Evolutionary conservation across 1,140 invertebrate species (phyloP).

Genomic region (Heliconius nattereri): DNA sequence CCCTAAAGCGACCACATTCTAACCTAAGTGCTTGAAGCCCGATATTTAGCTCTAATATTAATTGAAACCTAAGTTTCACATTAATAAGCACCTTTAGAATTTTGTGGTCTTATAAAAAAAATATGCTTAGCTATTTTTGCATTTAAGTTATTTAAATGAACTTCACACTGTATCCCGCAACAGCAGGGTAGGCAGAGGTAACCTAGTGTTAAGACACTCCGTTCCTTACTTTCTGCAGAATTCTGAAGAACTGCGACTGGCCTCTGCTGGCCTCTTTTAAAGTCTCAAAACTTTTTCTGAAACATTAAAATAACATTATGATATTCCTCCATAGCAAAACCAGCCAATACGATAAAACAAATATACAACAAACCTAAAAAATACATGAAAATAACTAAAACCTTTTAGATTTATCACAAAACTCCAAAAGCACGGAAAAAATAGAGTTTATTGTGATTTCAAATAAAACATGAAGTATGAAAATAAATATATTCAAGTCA

Average conservation of each 20-base stretch:
- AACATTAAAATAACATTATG: too few relatives aligned
- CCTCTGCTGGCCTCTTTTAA: too few relatives aligned
- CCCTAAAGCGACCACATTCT: constrained; percentile 10
- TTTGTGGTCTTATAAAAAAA: too few relatives aligned
- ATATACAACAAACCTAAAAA: not conserved
- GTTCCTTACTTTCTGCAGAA: too few relatives aligned
- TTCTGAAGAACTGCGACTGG: too few relatives aligned
- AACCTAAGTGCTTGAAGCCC: not conserved
- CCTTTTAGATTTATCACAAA: not conserved
- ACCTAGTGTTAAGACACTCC: too few relatives aligned
- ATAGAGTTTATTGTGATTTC: not conserved
- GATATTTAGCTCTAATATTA: not conserved
- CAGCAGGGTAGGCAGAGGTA: too few relatives aligned
- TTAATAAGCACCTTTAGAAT: not conserved
- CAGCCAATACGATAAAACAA: not conserved
- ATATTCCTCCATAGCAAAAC: too few relatives aligned
- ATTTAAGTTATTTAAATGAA: too few relatives aligned
- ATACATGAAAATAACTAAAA: not conserved
- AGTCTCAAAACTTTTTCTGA: too few relatives aligned
- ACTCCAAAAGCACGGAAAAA: not conserved
- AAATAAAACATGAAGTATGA: not conserved
- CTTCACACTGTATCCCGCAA: too few relatives aligned
- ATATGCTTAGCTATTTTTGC: too few relatives aligned
- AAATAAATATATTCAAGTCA: constrained; percentile 3
- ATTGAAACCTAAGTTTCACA: not conserved